Evolutionary conservation across 2,888 invertebrate genomes (phyloP), one percentile per base, ranked within the genome.

Genomic region (Netelia virgata): DNA sequence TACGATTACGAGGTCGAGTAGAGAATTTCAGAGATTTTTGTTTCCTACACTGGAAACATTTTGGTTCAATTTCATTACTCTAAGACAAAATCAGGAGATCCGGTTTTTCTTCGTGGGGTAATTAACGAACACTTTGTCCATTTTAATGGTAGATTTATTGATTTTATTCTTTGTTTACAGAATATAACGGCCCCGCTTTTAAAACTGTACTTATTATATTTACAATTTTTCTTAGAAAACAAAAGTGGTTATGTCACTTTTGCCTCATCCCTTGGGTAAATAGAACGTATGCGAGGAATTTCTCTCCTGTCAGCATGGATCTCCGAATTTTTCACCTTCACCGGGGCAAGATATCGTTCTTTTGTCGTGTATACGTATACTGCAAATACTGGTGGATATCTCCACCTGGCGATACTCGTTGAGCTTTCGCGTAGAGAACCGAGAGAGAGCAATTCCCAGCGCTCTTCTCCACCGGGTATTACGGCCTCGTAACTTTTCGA

Each of bases 401-500:
- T 47, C 47, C 47, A 14, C 47, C 36, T 36, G 14, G 47, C 14
- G 2, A 47, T 47, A 14, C 47, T 3, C 47, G 47, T 47, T 14
- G 47, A 47, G 47, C 3, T 74, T 57, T 63, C 28, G 11, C 6
- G 2, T 10, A 50, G 16, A 50, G 36, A 63, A 23, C n/a, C 64
- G 41, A 47, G 47, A 55, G 47, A 47, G 14, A 23, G 43, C 43
- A 73, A 47, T 73, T 57, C 63, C 18, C 28, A 74, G 63, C 74
- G 47, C 50, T 63, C 11, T 47, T 14, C 11, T 50, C 11, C 28
- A 14, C 50, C 43, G 63, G 74, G 61, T 74, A 74, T 74, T 74
- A 74, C 50, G 23, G 63, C 28, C 61, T 63, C 74, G 59, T 74
- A 74, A 74, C 61, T 74, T 74, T 63, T 63, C 74, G 74, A 74